Percentiles rank a stretch among this genome's conserved stretches.
These are phyloP conservation scores for Nothocercus nigrocapillus DNA, from an alignment of 2,113 vertebrate species.

Conservation along the genomic window DNA sequence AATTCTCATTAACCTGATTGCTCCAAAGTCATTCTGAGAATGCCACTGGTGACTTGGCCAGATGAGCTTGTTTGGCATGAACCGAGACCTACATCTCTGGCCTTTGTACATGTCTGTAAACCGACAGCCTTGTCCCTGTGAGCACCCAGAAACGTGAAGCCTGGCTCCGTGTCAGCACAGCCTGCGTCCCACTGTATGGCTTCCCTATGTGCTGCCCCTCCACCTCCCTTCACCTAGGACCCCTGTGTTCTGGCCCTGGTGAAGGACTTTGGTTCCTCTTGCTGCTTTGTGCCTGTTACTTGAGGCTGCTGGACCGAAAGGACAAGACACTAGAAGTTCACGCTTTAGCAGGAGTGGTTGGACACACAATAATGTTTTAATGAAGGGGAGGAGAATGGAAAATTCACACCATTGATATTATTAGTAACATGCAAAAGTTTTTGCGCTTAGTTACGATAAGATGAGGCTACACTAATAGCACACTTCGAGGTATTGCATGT, in stretches of 20 bases:
- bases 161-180: not conserved
- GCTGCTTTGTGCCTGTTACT: not conserved
- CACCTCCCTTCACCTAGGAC: not conserved
- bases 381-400: not conserved
- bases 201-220: not conserved
- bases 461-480: not conserved
- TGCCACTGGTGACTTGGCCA: not conserved
- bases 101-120: not conserved
- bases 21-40: not conserved
- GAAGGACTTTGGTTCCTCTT: not conserved
- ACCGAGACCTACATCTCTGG: not conserved
- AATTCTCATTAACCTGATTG: not conserved
- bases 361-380: not conserved
- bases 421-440: not conserved
- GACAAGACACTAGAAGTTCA: not conserved
- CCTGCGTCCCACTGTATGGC: not conserved
- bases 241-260: not conserved
- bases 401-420: not conserved
- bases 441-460: not conserved
- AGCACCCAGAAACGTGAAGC: not conserved
- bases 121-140: not conserved
- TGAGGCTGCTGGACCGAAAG: not conserved
- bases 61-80: not conserved
- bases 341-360: not conserved
- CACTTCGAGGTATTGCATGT: not conserved